Evolutionary conservation across 2,113 vertebrate genomes (phyloP).

Genomic region (Alexandromys fortis): DNA sequence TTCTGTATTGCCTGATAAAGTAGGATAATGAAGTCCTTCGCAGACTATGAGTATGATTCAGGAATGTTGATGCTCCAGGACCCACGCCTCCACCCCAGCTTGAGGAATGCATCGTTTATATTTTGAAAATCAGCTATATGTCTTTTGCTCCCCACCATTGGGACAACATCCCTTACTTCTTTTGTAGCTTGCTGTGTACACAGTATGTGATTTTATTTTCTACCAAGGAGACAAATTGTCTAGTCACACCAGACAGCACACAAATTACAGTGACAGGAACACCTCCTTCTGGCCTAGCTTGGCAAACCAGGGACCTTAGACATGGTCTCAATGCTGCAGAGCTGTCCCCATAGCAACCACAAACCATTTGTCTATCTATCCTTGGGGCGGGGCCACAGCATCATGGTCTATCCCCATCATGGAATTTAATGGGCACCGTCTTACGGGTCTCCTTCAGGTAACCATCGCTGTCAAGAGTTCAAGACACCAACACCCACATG

Average conservation of each 20-base stretch:
- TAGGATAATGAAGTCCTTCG: too few relatives aligned
- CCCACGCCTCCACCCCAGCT: neutral
- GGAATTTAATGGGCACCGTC: neutral
- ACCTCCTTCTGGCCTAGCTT: neutral
- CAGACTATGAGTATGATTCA: neutral
- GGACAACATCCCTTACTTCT: neutral
- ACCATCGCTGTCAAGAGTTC: neutral
- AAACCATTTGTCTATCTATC: neutral
- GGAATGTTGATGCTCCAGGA: too few relatives aligned
- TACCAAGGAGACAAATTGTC: neutral
- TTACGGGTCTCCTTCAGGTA: neutral
- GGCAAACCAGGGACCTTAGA: neutral
- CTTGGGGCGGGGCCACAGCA: too few relatives aligned
- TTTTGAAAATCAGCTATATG: neutral
- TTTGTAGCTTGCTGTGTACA: neutral
- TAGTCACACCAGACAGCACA: neutral
- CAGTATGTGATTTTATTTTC: neutral
- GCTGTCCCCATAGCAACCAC: neutral
- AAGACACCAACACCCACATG: neutral
- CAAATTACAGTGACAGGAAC: neutral
- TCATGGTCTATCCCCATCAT: too few relatives aligned
- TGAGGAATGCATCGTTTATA: too few relatives aligned
- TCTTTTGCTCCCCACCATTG: neutral
- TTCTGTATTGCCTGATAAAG: too few relatives aligned
- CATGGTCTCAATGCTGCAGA: neutral